Conservation (phyloP, 2,888 invertebrate species). For the Cheilosia impressa region DNA sequence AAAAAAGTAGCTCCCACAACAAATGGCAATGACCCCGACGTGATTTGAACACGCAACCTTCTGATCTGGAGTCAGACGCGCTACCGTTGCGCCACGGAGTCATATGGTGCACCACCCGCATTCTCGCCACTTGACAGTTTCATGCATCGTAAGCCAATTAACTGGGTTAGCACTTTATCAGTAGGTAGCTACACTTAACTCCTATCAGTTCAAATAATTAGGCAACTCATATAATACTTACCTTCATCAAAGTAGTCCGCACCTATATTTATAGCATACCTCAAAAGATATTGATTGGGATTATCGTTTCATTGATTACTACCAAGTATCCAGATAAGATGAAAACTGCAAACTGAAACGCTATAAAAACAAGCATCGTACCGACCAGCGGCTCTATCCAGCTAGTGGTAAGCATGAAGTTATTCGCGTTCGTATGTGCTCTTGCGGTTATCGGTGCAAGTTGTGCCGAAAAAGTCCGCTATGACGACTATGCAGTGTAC, state of each 20-base stretch:
- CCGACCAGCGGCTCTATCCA: constrained; percentile 33
- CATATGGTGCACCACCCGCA: neutral
- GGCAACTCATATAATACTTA: neutral
- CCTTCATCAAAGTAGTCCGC: neutral
- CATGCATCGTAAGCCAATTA: neutral
- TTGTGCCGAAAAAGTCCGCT: constrained; percentile 78
- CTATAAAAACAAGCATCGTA: constrained; percentile 34
- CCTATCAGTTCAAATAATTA: constrained; percentile 13
- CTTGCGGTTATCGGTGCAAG: constrained; percentile 54
- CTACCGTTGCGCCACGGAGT: constrained; percentile 74
- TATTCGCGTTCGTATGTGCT: constrained; percentile 76
- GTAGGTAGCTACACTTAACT: neutral
- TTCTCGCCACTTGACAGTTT: neutral
- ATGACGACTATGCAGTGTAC: constrained; percentile 81
- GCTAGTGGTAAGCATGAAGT: constrained; percentile 64
- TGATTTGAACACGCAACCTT: constrained; percentile 75
- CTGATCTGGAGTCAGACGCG: constrained; percentile 73
- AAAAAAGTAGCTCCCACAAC: constrained; percentile 4
- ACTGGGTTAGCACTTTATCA: constrained; percentile 29
- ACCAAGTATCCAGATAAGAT: constrained; percentile 5
- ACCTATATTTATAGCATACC: neutral
- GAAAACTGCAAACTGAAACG: neutral
- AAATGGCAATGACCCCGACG: constrained; percentile 59
- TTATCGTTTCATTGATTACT: constrained; percentile 30
- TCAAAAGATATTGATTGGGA: neutral